Base-by-base conservation (phyloP, 2,113 vertebrate species). In the Coryphaenoides rupestris region DNA sequence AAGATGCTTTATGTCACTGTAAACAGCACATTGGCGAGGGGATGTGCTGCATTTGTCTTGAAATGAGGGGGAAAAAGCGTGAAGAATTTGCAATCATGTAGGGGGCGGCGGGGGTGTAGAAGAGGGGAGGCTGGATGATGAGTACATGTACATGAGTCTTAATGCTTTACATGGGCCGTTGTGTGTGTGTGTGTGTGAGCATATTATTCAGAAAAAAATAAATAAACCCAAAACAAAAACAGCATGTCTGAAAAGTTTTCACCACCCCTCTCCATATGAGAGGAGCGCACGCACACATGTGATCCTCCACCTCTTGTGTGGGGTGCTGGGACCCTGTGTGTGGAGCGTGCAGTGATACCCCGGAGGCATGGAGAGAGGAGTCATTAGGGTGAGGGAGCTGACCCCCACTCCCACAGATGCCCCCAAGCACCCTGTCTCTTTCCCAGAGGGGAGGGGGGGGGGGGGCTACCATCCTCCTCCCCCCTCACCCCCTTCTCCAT, bases 1-100 rank as follows among this genome's bases (percentile, higher is more conserved):
- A 80, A 78, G 80, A 87, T 85, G 82, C 77, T 83, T 66, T 73
- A 67, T 87, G 88, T 77, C 83, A 80, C 72, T 73, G 83, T 84
- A 86, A 89, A 89, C 84, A 83, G 70, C 70, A 81, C 83, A 81
- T 84, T 84, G 73, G 80, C 86, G 78, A 81, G 63, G 79, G 85
- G 84, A 86, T 77, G 79, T 64, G n/a, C 69, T 77, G 72, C 78
- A 80, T 89, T 89, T 88, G 85, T 89, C 86, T 88, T 66, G 71
- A 87, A 82, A 88, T 65, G 68, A 82, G 82, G 81, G 81, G 66
- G 82, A 82, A 68, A 84, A 87, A 82, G 81, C 81, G 69, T 67
- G 83, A 74, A 65, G 76, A 83, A 80, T 83, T 83, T 84, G 77
- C 77, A 67, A 72, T 78, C 62, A 23, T 61, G 76, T 82, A 76